Evolutionary conservation across 2,797 vertebrate genomes (phyloP), one percentile per base, ranked within the genome.

Genomic region (Melanotaenia nigrans): DNA sequence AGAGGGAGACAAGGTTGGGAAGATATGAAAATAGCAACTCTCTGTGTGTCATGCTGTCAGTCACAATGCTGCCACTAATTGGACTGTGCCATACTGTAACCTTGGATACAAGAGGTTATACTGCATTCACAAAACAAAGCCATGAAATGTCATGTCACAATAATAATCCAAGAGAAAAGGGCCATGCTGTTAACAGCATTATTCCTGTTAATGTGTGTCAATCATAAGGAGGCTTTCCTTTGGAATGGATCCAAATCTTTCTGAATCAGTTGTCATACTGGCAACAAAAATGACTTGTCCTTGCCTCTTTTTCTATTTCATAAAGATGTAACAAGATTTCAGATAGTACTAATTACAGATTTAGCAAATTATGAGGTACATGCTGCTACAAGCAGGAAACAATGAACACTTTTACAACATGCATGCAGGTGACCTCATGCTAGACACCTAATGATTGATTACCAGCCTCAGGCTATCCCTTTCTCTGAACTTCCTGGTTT

Each of bases 361-460:
- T 35, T 36, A 40, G 4, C 13, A 25, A 42, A 6, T 45, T 65
- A 61, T 79, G 14, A 65, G 18, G 51, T 49, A 14, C 18, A 55
- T 38, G 40, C 12, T 30, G 40, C 30, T 64, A 65, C 58, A 54
- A 69, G 57, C 73, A 82, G 30, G 58, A 65, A 82, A 81, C 75
- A 81, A 75, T 49, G 42, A 66, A 71, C 62, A 49, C 24, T 79
- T 73, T 56, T 11, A 42, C 20, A 59, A 67, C 25, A 65, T 13
- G 74, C 71, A 82, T 57, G 58, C 64, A 86, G 75, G 84, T 77
- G 73, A 84, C 87, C 87, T 83, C 67, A 68, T n/a, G 60, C 40
- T 70, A 84, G 67, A 83, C 84, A 80, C 62, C 13, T 70, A 2
- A 53, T 92, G 92, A 93, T 92, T 90, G 90, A 93, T 92, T 82